A percentile compares a stretch with the other conserved stretches of the same genome.
Evolutionary conservation across 2,888 invertebrate species (phyloP).

Genomic region (Aelia acuminata): DNA sequence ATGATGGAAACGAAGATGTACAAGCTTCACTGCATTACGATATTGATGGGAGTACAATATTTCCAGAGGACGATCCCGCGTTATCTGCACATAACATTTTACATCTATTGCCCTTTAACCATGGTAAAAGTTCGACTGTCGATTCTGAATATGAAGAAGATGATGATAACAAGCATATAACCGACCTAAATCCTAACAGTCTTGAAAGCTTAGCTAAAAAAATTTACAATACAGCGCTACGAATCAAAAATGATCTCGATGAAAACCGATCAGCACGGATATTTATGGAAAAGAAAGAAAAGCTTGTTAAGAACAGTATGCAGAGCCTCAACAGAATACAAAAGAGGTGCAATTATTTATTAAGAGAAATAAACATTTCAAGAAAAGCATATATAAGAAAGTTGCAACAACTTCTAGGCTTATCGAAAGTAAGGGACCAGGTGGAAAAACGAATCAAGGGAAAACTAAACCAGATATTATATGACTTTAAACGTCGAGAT

Average conservation of each 20-base stretch:
- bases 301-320: neutral
- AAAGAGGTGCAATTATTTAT: neutral
- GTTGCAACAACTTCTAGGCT: neutral
- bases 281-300: neutral
- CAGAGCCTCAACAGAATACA: neutral
- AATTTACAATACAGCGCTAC: neutral
- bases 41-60: neutral
- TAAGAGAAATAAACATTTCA: neutral
- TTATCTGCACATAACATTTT: neutral
- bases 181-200: neutral
- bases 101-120: neutral
- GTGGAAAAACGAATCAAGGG: slow-evolving; percentile 42
- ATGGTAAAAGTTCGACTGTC: neutral
- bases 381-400: neutral
- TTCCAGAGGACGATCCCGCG: neutral
- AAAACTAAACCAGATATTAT: neutral
- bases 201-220: neutral
- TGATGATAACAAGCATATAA: neutral
- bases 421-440: neutral
- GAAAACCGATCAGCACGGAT: neutral
- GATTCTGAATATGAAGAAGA: neutral
- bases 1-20: neutral
- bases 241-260: neutral
- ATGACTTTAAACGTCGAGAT: neutral
- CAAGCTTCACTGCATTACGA: neutral